Conservation (phyloP, 2,797 vertebrate genomes). For the Molothrus ater region DNA sequence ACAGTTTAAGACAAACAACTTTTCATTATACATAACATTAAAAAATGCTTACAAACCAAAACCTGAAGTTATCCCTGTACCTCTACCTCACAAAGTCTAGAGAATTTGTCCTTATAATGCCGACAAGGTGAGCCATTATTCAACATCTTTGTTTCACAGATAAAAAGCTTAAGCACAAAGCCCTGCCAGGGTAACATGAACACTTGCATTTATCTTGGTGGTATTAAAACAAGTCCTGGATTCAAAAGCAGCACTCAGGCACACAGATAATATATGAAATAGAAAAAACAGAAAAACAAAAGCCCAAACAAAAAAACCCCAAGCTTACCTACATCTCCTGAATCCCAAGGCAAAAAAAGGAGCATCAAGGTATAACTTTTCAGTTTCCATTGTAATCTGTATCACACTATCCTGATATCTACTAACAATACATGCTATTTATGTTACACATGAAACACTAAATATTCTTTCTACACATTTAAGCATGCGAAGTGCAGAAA, state of each 20-base stretch:
- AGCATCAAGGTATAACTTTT: not conserved
- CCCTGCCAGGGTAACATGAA: not conserved
- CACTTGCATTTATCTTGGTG: not conserved
- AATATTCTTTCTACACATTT: not conserved
- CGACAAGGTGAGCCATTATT: not conserved
- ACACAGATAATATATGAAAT: not conserved
- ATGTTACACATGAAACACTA: rapidly evolving
- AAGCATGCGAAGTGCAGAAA: not conserved
- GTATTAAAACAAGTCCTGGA: not conserved
- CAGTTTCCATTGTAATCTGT: not conserved
- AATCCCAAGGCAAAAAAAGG: not conserved
- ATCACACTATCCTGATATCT: not conserved
- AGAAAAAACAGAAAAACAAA: not conserved
- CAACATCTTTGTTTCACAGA: not conserved
- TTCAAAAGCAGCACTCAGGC: not conserved
- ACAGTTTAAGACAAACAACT: not conserved
- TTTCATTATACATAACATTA: not conserved
- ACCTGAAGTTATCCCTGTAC: not conserved
- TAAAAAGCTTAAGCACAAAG: conserved; percentile 16
- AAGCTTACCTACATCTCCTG: not conserved
- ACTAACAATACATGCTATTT: not conserved
- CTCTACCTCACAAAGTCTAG: not conserved
- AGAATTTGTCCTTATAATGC: not conserved
- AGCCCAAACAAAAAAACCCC: not conserved
- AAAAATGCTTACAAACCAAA: not conserved